Conservation (phyloP, 2,888 invertebrate species). For the Drosophila setosimentum region DNA sequence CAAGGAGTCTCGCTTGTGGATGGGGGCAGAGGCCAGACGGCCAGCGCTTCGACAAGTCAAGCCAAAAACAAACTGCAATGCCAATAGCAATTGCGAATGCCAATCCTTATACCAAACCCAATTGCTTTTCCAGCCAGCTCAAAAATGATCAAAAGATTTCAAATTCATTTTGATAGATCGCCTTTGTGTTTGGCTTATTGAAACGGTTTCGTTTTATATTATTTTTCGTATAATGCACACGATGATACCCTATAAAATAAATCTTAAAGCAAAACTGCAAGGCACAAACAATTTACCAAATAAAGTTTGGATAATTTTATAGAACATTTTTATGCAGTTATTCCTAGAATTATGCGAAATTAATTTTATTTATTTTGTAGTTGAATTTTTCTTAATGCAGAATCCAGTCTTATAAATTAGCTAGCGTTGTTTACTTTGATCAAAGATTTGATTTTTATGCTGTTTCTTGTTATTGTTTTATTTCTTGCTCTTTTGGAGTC, state of each 20-base stretch:
- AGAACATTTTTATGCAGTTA: too few relatives aligned
- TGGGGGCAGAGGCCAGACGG: slow-evolving; percentile 12
- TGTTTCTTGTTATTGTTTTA: background rate
- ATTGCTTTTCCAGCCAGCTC: slow-evolving; percentile 52
- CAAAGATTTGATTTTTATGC: background rate
- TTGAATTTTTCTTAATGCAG: background rate
- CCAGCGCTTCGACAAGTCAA: slow-evolving; percentile 64
- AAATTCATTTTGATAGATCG: slow-evolving; percentile 81
- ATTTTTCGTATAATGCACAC: slow-evolving; percentile 2
- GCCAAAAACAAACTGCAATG: slow-evolving; percentile 79
- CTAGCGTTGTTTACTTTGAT: background rate
- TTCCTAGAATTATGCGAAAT: background rate
- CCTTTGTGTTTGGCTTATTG: slow-evolving; percentile 47
- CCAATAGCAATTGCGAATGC: slow-evolving; percentile 47
- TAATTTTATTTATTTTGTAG: background rate
- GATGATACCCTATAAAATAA: slow-evolving; percentile 27
- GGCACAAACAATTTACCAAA: background rate
- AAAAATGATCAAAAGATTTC: slow-evolving; percentile 82
- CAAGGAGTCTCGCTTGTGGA: slow-evolving; percentile 7
- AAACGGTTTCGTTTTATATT: background rate
- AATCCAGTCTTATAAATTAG: background rate
- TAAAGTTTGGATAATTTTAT: too few relatives aligned
- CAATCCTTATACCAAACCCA: slow-evolving; percentile 44
- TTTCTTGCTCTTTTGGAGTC: slow-evolving; percentile 2
- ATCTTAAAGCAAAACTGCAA: background rate